Conservation (phyloP, 2,888 invertebrate species). For the Agrilus cyanescens region DNA sequence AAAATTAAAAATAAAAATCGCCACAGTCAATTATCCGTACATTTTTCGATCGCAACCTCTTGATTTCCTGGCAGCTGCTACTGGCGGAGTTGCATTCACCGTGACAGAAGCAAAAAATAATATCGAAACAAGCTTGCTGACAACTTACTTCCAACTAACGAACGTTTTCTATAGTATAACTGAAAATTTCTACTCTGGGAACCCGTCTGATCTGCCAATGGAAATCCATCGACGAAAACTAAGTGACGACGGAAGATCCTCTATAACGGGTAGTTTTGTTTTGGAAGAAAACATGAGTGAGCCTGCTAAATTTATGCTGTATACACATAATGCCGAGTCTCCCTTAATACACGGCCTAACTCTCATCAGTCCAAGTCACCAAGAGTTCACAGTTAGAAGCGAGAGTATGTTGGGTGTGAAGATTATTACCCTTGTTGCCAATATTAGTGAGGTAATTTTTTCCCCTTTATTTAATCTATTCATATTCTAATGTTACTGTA, state of each 20-base stretch:
- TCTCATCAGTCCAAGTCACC: conserved; percentile 40
- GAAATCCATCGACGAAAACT: conserved; percentile 42
- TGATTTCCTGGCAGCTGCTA: conserved; percentile 36
- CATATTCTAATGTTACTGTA: conserved; percentile 1
- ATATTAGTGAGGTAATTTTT: conserved; percentile 37
- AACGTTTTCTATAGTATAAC: conserved; percentile 39
- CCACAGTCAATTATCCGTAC: conserved; percentile 44
- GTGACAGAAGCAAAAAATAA: conserved; percentile 42
- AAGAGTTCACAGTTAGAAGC: conserved; percentile 35
- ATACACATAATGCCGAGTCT: conserved; percentile 39
- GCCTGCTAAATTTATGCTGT: conserved; percentile 41
- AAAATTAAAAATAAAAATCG: conserved; percentile 37
- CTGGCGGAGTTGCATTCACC: conserved; percentile 37
- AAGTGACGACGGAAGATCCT: conserved; percentile 37
- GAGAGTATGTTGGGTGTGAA: conserved; percentile 40
- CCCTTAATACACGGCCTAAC: conserved; percentile 40
- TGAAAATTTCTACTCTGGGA: conserved; percentile 37
- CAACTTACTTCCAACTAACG: conserved; percentile 42
- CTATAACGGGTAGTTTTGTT: conserved; percentile 42
- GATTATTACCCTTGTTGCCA: conserved; percentile 38
- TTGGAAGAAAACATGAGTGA: conserved; percentile 41
- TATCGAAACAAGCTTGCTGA: conserved; percentile 38
- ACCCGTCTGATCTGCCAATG: conserved; percentile 34
- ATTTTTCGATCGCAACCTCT: conserved; percentile 34
- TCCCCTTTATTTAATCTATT: neutral